Conservation (phyloP, 2,113 vertebrate species). For the Dasyprocta punctata region DNA sequence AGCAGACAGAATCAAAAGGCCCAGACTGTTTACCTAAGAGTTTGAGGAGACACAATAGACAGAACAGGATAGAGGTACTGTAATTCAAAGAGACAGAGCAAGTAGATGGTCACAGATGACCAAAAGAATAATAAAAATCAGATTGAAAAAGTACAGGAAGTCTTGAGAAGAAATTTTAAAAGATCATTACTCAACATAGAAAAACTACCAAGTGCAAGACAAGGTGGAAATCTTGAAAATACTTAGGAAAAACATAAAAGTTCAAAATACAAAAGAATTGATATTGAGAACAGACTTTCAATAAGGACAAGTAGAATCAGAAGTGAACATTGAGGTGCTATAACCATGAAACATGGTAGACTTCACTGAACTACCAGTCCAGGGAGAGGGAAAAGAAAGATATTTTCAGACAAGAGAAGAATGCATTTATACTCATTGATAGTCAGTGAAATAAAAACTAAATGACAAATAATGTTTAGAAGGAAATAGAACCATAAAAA, state of each 20-base stretch:
- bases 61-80: neutral
- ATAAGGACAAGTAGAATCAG: neutral
- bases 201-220: neutral
- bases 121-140: neutral
- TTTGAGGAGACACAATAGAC: neutral
- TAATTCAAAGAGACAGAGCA: neutral
- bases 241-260: neutral
- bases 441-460: neutral
- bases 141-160: neutral
- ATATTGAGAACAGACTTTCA: neutral
- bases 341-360: neutral
- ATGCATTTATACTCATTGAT: neutral
- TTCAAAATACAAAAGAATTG: neutral
- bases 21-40: no score
- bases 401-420: neutral
- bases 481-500: neutral
- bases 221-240: neutral
- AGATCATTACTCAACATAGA: neutral
- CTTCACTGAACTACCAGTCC: neutral
- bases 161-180: neutral
- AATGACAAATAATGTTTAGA: neutral
- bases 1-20: neutral
- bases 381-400: neutral
- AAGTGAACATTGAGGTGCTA: neutral
- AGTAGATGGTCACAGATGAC: neutral